A percentile compares a stretch with the other conserved stretches of the same genome.
Conservation (phyloP, 2,113 vertebrate species). For the Corythornis cristatus region DNA sequence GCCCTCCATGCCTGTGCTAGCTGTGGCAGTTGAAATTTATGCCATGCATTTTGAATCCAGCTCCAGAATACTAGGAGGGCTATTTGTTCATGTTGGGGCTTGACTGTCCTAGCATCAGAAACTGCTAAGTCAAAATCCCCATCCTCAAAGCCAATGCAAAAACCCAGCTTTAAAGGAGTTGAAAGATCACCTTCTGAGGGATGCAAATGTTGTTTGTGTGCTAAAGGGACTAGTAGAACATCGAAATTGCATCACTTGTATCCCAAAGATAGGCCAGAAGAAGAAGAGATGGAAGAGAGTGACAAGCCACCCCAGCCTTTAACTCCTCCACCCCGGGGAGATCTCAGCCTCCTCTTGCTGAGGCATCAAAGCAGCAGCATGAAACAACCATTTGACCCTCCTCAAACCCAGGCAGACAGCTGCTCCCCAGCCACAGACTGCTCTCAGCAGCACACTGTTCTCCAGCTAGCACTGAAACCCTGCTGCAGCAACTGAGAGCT, state of each 20-base stretch:
- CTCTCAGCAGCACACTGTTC: background rate
- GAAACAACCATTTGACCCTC: background rate
- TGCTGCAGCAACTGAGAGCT: background rate
- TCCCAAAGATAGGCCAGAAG: background rate
- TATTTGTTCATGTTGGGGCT: background rate
- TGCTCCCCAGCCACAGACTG: background rate
- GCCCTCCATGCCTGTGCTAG: background rate
- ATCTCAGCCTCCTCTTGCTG: too few relatives aligned
- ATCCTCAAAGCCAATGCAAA: background rate
- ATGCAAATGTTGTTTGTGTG: background rate
- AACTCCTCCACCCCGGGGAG: background rate
- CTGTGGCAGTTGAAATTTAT: background rate
- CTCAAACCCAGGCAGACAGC: background rate
- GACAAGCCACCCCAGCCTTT: background rate
- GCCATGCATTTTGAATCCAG: background rate
- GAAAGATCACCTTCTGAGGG: background rate
- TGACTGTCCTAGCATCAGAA: background rate
- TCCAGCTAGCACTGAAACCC: background rate
- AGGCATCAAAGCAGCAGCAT: background rate
- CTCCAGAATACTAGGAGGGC: background rate
- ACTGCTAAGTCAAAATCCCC: background rate
- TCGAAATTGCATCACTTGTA: background rate
- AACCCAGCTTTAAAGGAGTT: background rate
- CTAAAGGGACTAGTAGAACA: background rate
- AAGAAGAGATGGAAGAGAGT: background rate